These are phyloP conservation scores for Aphelocoma californica DNA, from an alignment of 2,797 vertebrate genomes.

Conservation along the genomic window DNA sequence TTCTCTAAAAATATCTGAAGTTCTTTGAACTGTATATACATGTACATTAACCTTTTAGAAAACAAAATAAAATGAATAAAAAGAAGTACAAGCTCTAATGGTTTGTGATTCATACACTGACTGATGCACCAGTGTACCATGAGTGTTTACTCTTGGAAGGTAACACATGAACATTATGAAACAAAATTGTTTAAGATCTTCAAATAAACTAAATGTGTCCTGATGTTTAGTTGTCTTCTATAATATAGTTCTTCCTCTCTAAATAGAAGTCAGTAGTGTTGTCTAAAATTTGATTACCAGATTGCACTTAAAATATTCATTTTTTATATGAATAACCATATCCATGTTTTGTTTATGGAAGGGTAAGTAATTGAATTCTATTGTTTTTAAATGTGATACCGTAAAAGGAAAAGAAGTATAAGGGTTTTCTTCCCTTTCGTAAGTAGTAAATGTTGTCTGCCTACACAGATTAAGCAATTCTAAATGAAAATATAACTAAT, in stretches of 20 bases:
- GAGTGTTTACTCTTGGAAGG: not conserved
- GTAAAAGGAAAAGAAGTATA: not conserved
- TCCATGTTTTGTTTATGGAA: not conserved
- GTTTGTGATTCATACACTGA: not conserved
- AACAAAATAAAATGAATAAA: slow-evolving; percentile 2
- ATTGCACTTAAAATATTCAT: not conserved
- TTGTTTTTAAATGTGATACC: not conserved
- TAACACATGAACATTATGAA: not conserved
- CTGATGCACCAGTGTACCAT: not conserved
- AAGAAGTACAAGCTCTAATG: not conserved
- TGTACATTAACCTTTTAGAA: slow-evolving; percentile 47
- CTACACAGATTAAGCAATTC: not conserved
- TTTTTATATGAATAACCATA: not conserved
- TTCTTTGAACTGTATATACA: slow-evolving; percentile 53
- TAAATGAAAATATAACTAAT: not conserved
- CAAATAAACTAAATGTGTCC: not conserved
- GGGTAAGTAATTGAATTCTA: not conserved
- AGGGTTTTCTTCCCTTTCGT: not conserved
- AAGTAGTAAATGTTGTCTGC: not conserved
- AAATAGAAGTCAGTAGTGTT: not conserved
- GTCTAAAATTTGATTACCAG: not conserved
- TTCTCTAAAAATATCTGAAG: slow-evolving; percentile 63
- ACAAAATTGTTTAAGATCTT: not conserved
- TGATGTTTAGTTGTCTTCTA: not conserved
- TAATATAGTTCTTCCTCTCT: not conserved